Evolutionary conservation across 2,797 vertebrate genomes (phyloP).

Genomic region (Peromyscus aztecus): DNA sequence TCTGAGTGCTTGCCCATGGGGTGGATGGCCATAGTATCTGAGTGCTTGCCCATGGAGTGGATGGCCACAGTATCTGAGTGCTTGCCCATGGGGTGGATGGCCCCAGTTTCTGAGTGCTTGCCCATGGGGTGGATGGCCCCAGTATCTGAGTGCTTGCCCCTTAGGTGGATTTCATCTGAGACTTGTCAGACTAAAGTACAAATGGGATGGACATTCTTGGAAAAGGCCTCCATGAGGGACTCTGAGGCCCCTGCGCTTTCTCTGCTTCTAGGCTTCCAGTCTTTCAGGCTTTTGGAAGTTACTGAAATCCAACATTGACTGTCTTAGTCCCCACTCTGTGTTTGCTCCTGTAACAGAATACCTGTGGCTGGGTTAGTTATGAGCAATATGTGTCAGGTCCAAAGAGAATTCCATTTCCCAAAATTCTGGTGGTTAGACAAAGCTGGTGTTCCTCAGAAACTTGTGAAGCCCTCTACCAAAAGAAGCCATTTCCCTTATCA

Average conservation of each 20-base stretch:
- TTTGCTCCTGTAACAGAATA: not conserved
- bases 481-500: not conserved
- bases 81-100: not conserved
- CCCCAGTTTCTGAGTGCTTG: not conserved
- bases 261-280: not conserved
- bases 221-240: not conserved
- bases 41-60: not conserved
- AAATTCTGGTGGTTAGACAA: not conserved
- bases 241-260: no score
- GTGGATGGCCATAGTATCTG: not conserved
- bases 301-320: not conserved
- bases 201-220: not conserved
- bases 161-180: not conserved
- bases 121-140: no score
- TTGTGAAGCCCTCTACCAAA: not conserved
- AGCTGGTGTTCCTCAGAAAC: not conserved
- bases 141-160: not conserved
- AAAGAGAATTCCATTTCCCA: not conserved
- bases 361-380: not conserved
- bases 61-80: no score
- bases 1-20: not conserved
- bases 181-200: not conserved
- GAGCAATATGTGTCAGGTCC: not conserved
- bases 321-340: not conserved
- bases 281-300: not conserved